phyloP scores from a whole-genome alignment of 2,888 invertebrate species.

The Phania funesta region DNA sequence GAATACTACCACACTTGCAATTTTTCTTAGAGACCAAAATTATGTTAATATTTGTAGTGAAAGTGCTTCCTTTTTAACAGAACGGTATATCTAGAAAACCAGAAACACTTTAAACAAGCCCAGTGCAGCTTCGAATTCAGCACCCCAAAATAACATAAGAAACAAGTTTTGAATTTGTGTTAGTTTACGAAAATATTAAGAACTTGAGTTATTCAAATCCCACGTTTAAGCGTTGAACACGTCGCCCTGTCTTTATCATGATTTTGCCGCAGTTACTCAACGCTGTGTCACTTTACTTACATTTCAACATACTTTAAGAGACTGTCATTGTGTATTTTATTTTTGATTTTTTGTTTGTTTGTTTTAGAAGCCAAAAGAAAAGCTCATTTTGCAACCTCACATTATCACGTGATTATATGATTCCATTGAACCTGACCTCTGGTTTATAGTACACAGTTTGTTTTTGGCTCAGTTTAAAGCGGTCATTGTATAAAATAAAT shows the following conservation, averaged over 20 bases:
- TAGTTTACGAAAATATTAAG: no score
- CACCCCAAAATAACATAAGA: no score
- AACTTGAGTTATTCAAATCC: no score
- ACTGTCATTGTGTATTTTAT: background rate
- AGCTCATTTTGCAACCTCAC: slow-evolving; percentile 38
- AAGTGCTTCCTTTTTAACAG: no score
- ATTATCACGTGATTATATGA: slow-evolving; percentile 63
- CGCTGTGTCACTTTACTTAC: background rate
- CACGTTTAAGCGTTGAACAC: no score
- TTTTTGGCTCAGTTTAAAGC: slow-evolving; percentile 8
- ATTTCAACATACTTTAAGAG: background rate
- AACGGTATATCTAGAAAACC: no score
- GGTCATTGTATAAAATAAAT: background rate
- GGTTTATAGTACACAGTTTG: slow-evolving; percentile 9
- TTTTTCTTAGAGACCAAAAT: no score
- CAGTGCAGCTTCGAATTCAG: no score
- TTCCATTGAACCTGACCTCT: slow-evolving; percentile 61
- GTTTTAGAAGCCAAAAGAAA: slow-evolving; percentile 10
- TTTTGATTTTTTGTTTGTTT: background rate
- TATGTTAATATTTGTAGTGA: no score
- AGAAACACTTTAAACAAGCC: no score
- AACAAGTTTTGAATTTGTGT: no score
- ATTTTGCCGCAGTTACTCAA: background rate
- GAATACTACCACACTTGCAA: no score
- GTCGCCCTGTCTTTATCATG: background rate